Evolutionary conservation across 92 coral and sea anemone genomes (phyloP).

Genomic region (Epizoanthus scotinus): DNA sequence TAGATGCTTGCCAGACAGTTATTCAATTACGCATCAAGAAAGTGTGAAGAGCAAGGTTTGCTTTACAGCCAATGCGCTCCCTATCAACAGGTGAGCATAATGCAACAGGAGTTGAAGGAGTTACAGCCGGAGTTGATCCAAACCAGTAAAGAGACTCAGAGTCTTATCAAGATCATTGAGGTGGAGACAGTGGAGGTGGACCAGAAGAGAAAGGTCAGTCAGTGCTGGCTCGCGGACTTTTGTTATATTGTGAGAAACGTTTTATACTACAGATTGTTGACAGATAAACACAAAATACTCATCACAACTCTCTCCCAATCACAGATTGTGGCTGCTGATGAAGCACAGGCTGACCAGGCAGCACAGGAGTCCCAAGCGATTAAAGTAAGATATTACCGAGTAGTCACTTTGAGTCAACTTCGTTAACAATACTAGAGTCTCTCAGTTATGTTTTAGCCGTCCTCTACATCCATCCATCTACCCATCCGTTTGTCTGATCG

Average conservation of each 20-base stretch:
- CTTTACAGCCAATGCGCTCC: background rate
- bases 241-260: too few relatives aligned
- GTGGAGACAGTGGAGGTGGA: conserved; percentile 91
- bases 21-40: too few relatives aligned
- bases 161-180: conserved; percentile 80
- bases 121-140: conserved; percentile 92
- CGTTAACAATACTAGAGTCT: too few relatives aligned
- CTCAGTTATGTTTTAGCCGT: background rate
- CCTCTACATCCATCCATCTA: too few relatives aligned
- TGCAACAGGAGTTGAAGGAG: conserved; percentile 94
- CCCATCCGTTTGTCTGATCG: too few relatives aligned
- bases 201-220: conserved; percentile 79
- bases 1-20: too few relatives aligned
- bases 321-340: conserved; percentile 94
- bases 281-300: too few relatives aligned
- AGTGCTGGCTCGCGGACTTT: too few relatives aligned
- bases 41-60: too few relatives aligned
- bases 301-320: background rate
- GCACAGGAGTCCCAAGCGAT: conserved; percentile 93
- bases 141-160: conserved; percentile 93
- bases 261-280: too few relatives aligned
- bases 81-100: conserved; percentile 74
- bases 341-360: conserved; percentile 89
- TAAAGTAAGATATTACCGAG: conserved; percentile 59
- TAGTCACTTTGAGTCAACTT: background rate